A percentile compares a stretch with the other conserved stretches of the same genome.
These are phyloP conservation scores for Alsophila aescularia DNA, from an alignment of 2,888 invertebrate genomes.

Conservation along the genomic window DNA sequence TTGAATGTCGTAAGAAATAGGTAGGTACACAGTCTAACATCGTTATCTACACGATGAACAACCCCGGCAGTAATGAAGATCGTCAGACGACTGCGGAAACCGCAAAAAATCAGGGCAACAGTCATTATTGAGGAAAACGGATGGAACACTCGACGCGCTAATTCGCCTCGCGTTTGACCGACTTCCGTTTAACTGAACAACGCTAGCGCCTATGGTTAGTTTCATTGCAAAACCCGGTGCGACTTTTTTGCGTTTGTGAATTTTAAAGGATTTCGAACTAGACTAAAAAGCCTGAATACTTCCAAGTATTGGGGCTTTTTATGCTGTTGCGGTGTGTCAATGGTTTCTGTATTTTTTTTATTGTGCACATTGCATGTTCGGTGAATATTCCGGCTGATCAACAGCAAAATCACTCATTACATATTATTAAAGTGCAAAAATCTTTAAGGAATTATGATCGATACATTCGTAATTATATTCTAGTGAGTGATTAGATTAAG, in stretches of 20 bases:
- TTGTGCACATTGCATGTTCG: too few relatives aligned
- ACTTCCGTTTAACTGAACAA: conserved; percentile 7
- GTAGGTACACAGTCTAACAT: background rate
- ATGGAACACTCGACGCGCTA: conserved; percentile 19
- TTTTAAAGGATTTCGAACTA: conserved; percentile 13
- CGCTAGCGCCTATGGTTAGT: conserved; percentile 17
- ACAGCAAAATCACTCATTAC: too few relatives aligned
- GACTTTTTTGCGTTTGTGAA: conserved; percentile 15
- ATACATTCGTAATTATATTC: too few relatives aligned
- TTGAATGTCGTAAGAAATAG: background rate
- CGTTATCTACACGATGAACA: conserved; percentile 16
- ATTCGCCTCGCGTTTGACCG: conserved; percentile 16
- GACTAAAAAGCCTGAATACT: too few relatives aligned
- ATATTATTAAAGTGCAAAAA: too few relatives aligned
- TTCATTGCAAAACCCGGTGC: conserved; percentile 21
- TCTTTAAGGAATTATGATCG: too few relatives aligned
- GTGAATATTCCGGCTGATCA: too few relatives aligned
- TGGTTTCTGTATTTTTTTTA: too few relatives aligned
- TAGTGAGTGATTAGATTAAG: too few relatives aligned
- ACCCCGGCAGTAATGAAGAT: conserved; percentile 20
- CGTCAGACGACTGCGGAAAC: conserved; percentile 11
- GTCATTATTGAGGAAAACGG: conserved; percentile 24
- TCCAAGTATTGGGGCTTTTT: conserved; percentile 10
- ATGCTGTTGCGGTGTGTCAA: background rate
- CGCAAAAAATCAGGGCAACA: conserved; percentile 26